phyloP scores from a whole-genome alignment of 2,797 vertebrate genomes.

The Malurus leucopterus region DNA sequence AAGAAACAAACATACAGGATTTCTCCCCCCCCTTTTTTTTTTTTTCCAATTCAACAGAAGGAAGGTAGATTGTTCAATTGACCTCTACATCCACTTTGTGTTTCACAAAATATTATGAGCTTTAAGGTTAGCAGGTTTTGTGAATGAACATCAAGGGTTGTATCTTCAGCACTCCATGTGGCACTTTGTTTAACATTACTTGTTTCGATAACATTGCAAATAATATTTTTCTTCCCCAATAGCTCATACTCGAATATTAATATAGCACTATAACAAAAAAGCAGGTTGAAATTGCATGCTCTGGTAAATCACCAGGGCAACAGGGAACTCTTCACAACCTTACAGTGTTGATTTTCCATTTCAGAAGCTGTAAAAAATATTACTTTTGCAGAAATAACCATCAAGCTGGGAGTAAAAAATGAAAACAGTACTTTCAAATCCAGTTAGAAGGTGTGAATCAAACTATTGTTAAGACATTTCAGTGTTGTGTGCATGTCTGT shows the following conservation, averaged over 20 bases:
- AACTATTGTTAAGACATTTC: background rate
- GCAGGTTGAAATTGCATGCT: background rate
- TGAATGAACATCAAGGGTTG: background rate
- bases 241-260: background rate
- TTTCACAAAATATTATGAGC: background rate
- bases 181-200: background rate
- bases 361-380: background rate
- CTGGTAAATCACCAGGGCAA: background rate
- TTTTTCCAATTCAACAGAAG: background rate
- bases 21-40: too few relatives aligned
- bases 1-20: background rate
- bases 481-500: background rate
- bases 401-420: background rate
- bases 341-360: background rate
- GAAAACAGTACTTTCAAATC: background rate
- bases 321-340: background rate
- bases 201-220: background rate
- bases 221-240: background rate
- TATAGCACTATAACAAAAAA: background rate
- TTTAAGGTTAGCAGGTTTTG: background rate
- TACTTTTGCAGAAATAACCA: background rate
- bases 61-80: background rate
- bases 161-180: background rate
- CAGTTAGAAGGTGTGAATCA: background rate
- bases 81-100: background rate